A percentile compares a stretch with the other conserved stretches of the same genome.
Conservation (phyloP, 2,113 vertebrate genomes). For the Pedetes capensis region DNA sequence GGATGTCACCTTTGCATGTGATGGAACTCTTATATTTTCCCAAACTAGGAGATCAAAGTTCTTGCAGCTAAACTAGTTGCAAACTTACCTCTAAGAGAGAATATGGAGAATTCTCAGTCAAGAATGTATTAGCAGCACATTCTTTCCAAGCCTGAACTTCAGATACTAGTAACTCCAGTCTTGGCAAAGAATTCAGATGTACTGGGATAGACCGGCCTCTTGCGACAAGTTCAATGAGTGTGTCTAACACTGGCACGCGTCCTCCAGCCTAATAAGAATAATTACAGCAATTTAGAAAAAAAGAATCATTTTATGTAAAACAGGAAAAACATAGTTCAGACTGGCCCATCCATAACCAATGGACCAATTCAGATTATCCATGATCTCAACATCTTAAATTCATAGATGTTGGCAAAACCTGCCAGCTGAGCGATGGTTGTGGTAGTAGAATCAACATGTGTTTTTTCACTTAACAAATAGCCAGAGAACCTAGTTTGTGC, state of each 20-base stretch:
- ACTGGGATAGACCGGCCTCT: constrained; percentile 92
- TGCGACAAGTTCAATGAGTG: constrained; percentile 88
- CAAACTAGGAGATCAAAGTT: neutral
- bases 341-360: neutral
- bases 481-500: neutral
- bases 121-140: constrained; percentile 88
- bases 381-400: neutral
- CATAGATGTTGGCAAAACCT: neutral
- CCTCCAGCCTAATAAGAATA: constrained; percentile 83
- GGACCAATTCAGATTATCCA: neutral
- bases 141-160: constrained; percentile 95
- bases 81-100: constrained; percentile 91
- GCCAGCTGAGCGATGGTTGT: neutral
- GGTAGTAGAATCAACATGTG: rapidly evolving
- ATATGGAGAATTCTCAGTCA: constrained; percentile 87
- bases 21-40: neutral
- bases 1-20: neutral
- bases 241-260: constrained; percentile 85
- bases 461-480: neutral
- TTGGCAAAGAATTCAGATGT: constrained; percentile 89
- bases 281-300: neutral
- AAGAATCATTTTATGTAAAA: neutral
- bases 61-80: rapidly evolving
- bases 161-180: constrained; percentile 88
- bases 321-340: neutral